Percentiles rank a stretch among this genome's conserved stretches.
phyloP scores from a whole-genome alignment of 2,888 invertebrate genomes.

The Phrixothrix hirtus region DNA sequence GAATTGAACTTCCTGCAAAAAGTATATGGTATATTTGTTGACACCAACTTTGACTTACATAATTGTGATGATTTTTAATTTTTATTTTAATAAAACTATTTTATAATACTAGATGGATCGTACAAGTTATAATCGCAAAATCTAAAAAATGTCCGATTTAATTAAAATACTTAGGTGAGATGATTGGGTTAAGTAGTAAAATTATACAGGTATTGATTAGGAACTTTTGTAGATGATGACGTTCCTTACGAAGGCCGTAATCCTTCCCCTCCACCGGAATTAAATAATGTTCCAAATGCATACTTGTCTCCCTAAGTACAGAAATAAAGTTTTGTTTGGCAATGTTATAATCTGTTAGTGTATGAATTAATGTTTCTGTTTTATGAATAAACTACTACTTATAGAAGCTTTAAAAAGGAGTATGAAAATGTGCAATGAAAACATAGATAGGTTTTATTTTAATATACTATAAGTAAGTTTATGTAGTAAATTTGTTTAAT shows the following conservation, averaged over 20 bases:
- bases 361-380: conserved; percentile 11
- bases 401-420: conserved; percentile 3
- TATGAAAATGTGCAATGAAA: conserved; percentile 23
- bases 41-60: too few species aligned
- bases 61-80: too few species aligned
- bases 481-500: conserved; percentile 19
- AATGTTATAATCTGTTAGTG: conserved; percentile 18
- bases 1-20: too few species aligned
- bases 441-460: conserved; percentile 23
- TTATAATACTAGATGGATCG: too few species aligned
- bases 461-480: conserved; percentile 15
- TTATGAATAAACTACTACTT: background rate
- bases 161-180: background rate
- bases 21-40: too few species aligned
- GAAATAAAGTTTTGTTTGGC: background rate
- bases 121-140: too few species aligned
- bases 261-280: conserved; percentile 54
- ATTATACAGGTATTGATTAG: background rate
- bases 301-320: conserved; percentile 27
- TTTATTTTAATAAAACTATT: too few species aligned
- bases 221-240: conserved; percentile 49
- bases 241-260: conserved; percentile 55
- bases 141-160: background rate
- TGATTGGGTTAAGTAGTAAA: background rate
- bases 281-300: conserved; percentile 34